Percentiles rank a stretch among this genome's conserved stretches.
Evolutionary conservation across 2,113 vertebrate genomes (phyloP).

Genomic region (Istiophorus platypterus): DNA sequence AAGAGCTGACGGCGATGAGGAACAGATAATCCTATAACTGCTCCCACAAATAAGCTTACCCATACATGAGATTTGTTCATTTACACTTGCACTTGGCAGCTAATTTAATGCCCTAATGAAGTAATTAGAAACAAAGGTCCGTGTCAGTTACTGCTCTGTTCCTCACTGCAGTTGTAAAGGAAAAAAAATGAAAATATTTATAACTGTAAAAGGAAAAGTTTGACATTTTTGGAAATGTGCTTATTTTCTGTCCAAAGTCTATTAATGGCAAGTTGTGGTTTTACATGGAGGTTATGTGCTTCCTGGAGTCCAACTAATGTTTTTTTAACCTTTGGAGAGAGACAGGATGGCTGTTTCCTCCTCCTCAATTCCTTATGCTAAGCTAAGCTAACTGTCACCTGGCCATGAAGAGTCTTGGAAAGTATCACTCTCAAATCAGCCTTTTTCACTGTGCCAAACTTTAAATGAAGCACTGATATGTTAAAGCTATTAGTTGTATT

Average conservation of each 20-base stretch:
- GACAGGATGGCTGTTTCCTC: not conserved
- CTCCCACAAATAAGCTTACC: constrained; percentile 17
- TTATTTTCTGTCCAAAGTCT: not conserved
- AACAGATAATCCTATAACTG: constrained; percentile 40
- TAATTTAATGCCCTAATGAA: not conserved
- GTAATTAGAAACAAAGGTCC: constrained; percentile 21
- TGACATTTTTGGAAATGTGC: not conserved
- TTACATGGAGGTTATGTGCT: not conserved
- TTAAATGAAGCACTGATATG: constrained; percentile 22
- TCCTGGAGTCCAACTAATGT: not conserved
- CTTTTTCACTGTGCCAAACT: constrained; percentile 7
- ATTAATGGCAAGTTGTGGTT: not conserved
- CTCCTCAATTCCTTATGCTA: not conserved
- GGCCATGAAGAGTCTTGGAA: not conserved
- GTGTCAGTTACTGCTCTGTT: not conserved
- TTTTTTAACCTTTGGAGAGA: not conserved
- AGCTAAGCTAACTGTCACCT: not conserved
- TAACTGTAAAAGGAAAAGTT: not conserved
- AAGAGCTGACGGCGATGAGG: constrained; percentile 14
- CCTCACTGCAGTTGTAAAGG: not conserved
- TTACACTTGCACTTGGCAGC: constrained; percentile 15
- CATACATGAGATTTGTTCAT: constrained; percentile 25
- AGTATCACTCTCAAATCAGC: not conserved
- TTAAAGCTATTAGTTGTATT: constrained; percentile 24
- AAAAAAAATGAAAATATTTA: not conserved